Conservation (phyloP, 37 sponge, comb jelly and placozoan genomes). For the Oopsacas minuta region DNA sequence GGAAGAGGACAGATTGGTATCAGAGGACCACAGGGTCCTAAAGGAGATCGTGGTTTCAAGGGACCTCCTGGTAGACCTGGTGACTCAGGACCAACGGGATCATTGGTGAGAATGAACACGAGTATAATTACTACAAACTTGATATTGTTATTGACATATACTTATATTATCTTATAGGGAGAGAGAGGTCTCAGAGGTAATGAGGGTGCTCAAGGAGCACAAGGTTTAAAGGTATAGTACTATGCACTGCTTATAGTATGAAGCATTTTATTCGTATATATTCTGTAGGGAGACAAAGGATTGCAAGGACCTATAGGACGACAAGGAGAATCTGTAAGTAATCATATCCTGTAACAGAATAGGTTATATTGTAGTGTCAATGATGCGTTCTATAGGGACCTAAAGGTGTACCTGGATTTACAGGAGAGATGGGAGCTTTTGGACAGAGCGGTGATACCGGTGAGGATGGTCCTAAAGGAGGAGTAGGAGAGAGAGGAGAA, state of each 20-base stretch:
- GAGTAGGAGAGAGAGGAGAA: constrained; percentile 9
- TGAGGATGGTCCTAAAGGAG: neutral
- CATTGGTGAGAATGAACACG: neutral
- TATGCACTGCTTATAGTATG: neutral
- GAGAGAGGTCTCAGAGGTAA: constrained; percentile 1
- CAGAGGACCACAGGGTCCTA: neutral
- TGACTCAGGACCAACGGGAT: neutral
- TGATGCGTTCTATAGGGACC: neutral
- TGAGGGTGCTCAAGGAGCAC: neutral
- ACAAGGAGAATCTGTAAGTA: neutral
- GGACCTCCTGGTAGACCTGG: constrained; percentile 7
- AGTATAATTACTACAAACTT: neutral
- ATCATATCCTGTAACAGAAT: neutral
- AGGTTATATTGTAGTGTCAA: neutral
- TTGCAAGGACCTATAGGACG: neutral
- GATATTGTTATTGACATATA: neutral
- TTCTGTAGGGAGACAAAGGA: neutral
- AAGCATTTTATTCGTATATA: neutral
- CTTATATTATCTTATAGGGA: neutral
- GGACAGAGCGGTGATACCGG: neutral
- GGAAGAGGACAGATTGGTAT: neutral
- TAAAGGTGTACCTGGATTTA: neutral
- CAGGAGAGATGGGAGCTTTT: neutral
- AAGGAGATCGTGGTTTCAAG: constrained; percentile 14
- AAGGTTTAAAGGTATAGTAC: neutral